Evolutionary conservation across 2,888 invertebrate genomes (phyloP).

Genomic region (Melieria picta): DNA sequence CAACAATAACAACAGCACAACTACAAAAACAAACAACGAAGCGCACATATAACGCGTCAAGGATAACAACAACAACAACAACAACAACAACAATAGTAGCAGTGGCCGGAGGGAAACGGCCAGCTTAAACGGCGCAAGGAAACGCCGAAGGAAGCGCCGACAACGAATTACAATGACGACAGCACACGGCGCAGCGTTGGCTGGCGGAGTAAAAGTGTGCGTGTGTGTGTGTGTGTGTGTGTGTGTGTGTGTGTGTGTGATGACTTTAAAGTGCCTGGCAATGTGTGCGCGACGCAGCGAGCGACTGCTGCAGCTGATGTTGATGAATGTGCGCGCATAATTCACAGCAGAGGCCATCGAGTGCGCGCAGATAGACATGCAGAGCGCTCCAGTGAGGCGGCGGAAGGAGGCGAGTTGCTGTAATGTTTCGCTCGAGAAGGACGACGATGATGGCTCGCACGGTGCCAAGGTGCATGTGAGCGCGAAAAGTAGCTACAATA

Average conservation of each 20-base stretch:
- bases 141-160: conserved; percentile 21
- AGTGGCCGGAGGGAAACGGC: not conserved
- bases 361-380: conserved; percentile 23
- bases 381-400: conserved; percentile 3
- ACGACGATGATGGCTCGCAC: not conserved
- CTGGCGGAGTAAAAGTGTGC: conserved; percentile 17
- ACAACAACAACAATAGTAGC: conserved; percentile 21
- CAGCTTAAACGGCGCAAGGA: too few species aligned
- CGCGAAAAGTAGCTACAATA: conserved; percentile 55
- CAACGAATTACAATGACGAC: conserved; percentile 20
- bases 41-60: conserved; percentile 31
- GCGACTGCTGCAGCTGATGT: conserved; percentile 50
- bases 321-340: conserved; percentile 50
- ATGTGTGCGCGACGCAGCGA: conserved; percentile 35
- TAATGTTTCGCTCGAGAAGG: not conserved
- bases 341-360: conserved; percentile 45
- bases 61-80: conserved; percentile 23
- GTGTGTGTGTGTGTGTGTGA: conserved; percentile 12
- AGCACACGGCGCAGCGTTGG: not conserved
- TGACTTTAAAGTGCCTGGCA: conserved; percentile 35
- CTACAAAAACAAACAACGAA: conserved; percentile 2
- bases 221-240: conserved; percentile 18
- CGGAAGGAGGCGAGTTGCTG: not conserved
- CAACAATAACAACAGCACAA: conserved; percentile 19
- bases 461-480: conserved; percentile 27